Evolutionary conservation across 92 coral and sea anemone species (phyloP).

Genomic region (Epizoanthus rinbou): DNA sequence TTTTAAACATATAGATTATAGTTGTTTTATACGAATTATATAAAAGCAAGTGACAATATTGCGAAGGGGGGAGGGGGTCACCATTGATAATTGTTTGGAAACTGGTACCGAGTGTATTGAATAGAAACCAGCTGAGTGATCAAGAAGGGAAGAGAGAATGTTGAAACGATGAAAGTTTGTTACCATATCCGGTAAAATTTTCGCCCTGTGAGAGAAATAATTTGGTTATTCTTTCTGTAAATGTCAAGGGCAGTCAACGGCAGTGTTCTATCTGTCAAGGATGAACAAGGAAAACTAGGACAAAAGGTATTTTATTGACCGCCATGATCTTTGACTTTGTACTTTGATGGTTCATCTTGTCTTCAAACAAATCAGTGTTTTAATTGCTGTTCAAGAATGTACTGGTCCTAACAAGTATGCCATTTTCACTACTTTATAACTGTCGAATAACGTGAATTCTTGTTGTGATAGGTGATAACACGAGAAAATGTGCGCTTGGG

Average conservation of each 20-base stretch:
- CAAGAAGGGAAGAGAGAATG: background rate
- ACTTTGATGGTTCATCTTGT: slow-evolving; percentile 23
- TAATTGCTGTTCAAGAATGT: background rate
- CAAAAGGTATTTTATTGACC: slow-evolving; percentile 16
- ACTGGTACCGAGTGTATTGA: slow-evolving; percentile 28
- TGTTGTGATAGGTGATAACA: slow-evolving; percentile 29
- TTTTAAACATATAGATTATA: too few species aligned
- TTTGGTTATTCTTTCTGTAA: slow-evolving; percentile 17
- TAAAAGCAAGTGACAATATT: background rate
- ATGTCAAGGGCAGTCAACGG: slow-evolving; percentile 45
- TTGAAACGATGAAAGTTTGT: slow-evolving; percentile 24
- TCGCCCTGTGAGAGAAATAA: slow-evolving; percentile 15
- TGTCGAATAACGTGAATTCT: background rate
- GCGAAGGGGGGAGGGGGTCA: slow-evolving; percentile 3
- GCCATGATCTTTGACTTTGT: slow-evolving; percentile 34
- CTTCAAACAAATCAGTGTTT: background rate
- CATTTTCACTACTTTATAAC: background rate
- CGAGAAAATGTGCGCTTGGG: slow-evolving; percentile 35
- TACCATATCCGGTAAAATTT: slow-evolving; percentile 36
- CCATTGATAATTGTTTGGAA: background rate
- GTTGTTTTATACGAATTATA: too few species aligned
- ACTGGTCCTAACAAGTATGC: background rate
- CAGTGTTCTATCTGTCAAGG: slow-evolving; percentile 14
- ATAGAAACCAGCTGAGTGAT: background rate
- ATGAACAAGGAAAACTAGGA: slow-evolving; percentile 28